Base-by-base conservation (phyloP, 2,797 vertebrate species). In the Glyptemys insculpta region DNA sequence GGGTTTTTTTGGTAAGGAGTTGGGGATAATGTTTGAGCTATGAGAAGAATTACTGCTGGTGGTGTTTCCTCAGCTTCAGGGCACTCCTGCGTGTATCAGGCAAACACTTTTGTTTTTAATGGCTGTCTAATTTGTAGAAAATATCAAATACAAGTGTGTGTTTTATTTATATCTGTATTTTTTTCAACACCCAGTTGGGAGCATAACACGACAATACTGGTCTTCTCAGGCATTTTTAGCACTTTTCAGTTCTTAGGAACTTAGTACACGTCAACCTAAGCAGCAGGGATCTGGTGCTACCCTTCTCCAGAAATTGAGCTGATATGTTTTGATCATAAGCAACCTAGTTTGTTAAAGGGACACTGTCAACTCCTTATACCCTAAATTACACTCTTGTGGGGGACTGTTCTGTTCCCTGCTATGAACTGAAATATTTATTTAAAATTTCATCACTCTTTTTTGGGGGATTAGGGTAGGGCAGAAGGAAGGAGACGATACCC, bases 71-170 rank as follows among this genome's bases (percentile, higher is more conserved):
- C 90, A 86, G 83, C 86, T 91, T 59, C 52, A 89, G 53, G 87
- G 49, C 59, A 76, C 27, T 79, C 57, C 53, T 87, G 79, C 41
- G 62, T 47, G 12, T 68, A 83, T 57, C 82, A 82, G 50, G 65
- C 53, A 41, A 85, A 15, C 49, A 47, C 37, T 68, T 53, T n/a
- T 29, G 47, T 53, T 12, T 82, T 74, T 74, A 84, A 79, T 47
- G 65, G 8, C 25, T 86, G 49, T 19, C 54, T 90, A 74, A 88
- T 87, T 92, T 92, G 83, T 81, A 88, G 82, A 90, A 90, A 92
- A 41, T 31, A 88, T 31, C 54, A 49, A 53, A 74, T 89, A 41
- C 23, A 65, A 47, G 37, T 5, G 5, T 84, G 1, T 52, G 7
- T 80, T 25, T 0, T 31, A 16, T 54, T 53, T 81, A 47, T 47